These are phyloP conservation scores for Taxidea taxus DNA, from an alignment of 2,113 vertebrate species.

Conservation along the genomic window DNA sequence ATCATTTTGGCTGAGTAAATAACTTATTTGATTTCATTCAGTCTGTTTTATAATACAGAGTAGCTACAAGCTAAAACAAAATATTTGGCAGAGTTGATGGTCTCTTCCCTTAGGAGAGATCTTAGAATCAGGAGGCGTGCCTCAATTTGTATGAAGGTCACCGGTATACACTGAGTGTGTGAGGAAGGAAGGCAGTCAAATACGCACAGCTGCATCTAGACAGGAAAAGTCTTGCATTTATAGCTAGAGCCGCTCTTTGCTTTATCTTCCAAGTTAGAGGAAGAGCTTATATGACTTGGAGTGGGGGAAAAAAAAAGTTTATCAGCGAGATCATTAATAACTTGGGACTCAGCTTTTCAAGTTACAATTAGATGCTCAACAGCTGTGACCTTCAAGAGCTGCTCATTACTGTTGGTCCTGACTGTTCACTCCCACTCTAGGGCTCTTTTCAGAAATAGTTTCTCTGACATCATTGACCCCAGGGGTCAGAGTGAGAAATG, in stretches of 20 bases:
- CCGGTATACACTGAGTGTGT: not conserved
- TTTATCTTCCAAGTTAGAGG: slow-evolving; percentile 55
- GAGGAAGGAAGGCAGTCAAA: not conserved
- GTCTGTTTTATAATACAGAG: not conserved
- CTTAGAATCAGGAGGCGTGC: slow-evolving; percentile 39
- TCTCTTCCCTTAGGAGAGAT: not conserved
- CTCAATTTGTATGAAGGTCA: slow-evolving; percentile 39
- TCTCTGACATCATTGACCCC: slow-evolving; percentile 63
- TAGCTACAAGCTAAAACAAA: slow-evolving; percentile 1
- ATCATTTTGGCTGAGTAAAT: slow-evolving; percentile 20
- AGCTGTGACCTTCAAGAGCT: slow-evolving; percentile 74
- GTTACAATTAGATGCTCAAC: slow-evolving; percentile 74
- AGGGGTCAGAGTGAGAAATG: slow-evolving; percentile 42
- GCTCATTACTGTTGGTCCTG: slow-evolving; percentile 32
- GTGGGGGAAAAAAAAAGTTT: slow-evolving; percentile 46
- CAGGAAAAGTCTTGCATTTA: slow-evolving; percentile 18
- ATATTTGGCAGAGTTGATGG: not conserved
- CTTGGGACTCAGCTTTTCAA: slow-evolving; percentile 60
- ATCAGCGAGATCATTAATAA: slow-evolving; percentile 76
- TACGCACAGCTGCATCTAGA: not conserved
- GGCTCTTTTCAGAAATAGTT: slow-evolving; percentile 66
- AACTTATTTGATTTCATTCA: slow-evolving; percentile 35
- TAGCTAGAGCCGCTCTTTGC: not conserved
- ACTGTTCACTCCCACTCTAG: slow-evolving; percentile 26
- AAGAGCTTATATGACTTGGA: slow-evolving; percentile 37